These are phyloP conservation scores for Chromobotia macracanthus DNA, from an alignment of 2,797 vertebrate genomes.

Conservation along the genomic window DNA sequence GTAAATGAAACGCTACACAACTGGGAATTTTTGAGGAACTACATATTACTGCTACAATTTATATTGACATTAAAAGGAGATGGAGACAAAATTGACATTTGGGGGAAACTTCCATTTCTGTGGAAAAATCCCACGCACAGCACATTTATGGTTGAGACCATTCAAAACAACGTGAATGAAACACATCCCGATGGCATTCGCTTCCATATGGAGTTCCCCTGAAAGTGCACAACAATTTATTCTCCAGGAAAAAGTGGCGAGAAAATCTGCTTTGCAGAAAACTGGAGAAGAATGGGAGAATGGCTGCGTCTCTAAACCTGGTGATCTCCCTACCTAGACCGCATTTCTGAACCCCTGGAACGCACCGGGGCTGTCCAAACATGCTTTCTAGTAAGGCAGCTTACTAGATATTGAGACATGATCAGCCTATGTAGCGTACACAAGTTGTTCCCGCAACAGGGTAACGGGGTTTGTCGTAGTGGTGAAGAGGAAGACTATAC, in stretches of 20 bases:
- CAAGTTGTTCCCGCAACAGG: neutral
- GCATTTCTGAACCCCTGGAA: no score
- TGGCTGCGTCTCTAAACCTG: neutral
- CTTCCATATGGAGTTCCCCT: constrained; percentile 27
- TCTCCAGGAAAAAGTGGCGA: neutral
- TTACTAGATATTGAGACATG: no score
- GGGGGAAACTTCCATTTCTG: neutral
- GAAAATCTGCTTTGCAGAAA: neutral
- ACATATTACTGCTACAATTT: neutral
- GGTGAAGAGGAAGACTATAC: constrained; percentile 39
- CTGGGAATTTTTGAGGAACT: neutral
- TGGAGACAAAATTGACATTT: neutral
- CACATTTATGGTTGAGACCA: neutral
- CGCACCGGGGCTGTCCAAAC: no score
- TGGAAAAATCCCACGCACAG: neutral
- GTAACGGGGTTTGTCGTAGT: constrained; percentile 4
- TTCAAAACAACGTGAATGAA: neutral
- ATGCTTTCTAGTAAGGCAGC: no score
- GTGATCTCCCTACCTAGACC: no score
- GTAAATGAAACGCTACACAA: neutral
- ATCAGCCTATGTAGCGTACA: no score
- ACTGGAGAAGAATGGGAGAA: neutral
- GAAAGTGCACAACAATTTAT: neutral
- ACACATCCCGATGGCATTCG: neutral
- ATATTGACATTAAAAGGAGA: constrained; percentile 9